Conservation (phyloP, 2,797 vertebrate species). For the Ceyx erithaca region DNA sequence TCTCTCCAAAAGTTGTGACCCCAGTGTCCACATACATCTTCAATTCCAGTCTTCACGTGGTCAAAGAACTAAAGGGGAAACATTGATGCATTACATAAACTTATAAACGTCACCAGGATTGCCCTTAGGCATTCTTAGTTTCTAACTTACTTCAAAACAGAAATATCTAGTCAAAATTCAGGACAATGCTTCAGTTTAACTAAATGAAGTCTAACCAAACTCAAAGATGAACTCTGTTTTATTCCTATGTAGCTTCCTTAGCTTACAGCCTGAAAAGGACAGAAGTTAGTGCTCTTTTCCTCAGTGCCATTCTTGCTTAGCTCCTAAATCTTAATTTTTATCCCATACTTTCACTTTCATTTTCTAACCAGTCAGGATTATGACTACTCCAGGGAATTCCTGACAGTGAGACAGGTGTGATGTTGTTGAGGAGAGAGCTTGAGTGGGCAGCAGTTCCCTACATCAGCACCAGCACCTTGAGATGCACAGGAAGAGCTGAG, state of each 20-base stretch:
- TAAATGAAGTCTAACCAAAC: neutral
- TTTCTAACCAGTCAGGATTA: neutral
- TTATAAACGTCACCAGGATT: neutral
- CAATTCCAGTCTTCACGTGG: constrained; percentile 92
- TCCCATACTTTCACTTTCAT: neutral
- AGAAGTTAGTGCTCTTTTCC: neutral
- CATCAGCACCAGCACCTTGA: neutral
- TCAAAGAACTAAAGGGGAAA: constrained; percentile 89
- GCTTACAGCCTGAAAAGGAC: neutral
- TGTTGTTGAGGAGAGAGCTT: neutral
- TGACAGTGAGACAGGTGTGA: neutral
- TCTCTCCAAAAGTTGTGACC: constrained; percentile 98
- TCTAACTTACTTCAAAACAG: neutral
- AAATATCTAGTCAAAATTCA: neutral
- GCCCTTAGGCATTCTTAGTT: neutral
- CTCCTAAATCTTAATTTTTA: neutral
- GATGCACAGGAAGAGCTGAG: neutral
- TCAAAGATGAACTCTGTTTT: neutral
- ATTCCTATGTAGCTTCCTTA: neutral
- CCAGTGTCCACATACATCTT: constrained; percentile 98
- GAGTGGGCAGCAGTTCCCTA: neutral
- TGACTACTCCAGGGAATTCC: neutral
- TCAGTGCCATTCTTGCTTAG: neutral
- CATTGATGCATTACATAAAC: neutral
- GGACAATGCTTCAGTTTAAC: neutral